Conservation (phyloP, 2,797 vertebrate genomes). For the Galaxias olidus region DNA sequence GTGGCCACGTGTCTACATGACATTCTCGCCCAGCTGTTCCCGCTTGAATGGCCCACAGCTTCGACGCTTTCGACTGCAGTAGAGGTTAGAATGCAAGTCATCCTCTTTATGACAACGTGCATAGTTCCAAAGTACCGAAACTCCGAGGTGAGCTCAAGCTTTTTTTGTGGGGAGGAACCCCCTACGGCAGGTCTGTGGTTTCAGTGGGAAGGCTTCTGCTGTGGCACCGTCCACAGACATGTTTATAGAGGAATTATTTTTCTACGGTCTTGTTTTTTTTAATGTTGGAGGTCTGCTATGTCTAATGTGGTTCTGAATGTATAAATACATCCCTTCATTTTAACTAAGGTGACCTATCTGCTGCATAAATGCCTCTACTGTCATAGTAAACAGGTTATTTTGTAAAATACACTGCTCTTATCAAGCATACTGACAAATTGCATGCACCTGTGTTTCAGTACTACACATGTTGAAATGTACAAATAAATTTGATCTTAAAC, state of each 20-base stretch:
- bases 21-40: slow-evolving; percentile 38
- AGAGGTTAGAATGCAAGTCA: slow-evolving; percentile 27
- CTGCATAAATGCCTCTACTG: too few relatives aligned
- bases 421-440: too few relatives aligned
- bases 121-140: slow-evolving; percentile 12
- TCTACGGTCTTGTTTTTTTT: slow-evolving; percentile 64
- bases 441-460: too few relatives aligned
- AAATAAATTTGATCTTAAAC: too few relatives aligned
- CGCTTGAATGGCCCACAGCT: slow-evolving; percentile 59
- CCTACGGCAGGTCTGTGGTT: not conserved
- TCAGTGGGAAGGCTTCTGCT: slow-evolving; percentile 34
- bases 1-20: slow-evolving; percentile 12
- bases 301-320: too few relatives aligned
- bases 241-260: slow-evolving; percentile 80
- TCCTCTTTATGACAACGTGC: slow-evolving; percentile 13
- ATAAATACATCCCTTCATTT: too few relatives aligned
- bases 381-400: too few relatives aligned
- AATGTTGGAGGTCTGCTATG: slow-evolving; percentile 48
- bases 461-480: too few relatives aligned
- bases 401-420: too few relatives aligned
- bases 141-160: slow-evolving; percentile 8
- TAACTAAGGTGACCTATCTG: too few relatives aligned
- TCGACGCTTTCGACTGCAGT: slow-evolving; percentile 19
- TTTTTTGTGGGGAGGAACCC: slow-evolving; percentile 21
- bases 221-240: slow-evolving; percentile 52